These are phyloP conservation scores for Caenorhabditis tropicalis DNA, from an alignment of 1,140 invertebrate species.

Conservation along the genomic window DNA sequence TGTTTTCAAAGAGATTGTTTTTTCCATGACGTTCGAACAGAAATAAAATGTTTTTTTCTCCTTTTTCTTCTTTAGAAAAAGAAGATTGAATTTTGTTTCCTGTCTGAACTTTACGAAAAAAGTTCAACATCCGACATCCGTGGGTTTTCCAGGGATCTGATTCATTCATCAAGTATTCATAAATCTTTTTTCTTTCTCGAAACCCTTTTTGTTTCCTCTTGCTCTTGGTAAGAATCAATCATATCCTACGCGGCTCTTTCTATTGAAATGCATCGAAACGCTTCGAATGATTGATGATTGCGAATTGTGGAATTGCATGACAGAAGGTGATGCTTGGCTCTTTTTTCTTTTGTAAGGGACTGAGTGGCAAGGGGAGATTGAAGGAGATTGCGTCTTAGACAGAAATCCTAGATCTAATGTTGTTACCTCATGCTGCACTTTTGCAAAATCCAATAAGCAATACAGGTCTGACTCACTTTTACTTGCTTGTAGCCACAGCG, in stretches of 20 bases:
- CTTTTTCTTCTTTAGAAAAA: too few species aligned
- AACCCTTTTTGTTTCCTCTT: neutral
- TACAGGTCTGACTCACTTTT: slow-evolving; percentile 48
- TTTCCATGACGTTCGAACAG: too few species aligned
- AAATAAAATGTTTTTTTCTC: too few species aligned
- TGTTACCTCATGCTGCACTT: too few species aligned
- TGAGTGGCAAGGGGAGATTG: too few species aligned
- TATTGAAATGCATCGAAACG: slow-evolving; percentile 40
- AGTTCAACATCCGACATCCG: neutral
- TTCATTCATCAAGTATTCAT: slow-evolving; percentile 8
- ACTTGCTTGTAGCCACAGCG: slow-evolving; percentile 64
- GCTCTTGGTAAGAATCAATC: slow-evolving; percentile 28
- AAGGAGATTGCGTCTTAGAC: too few species aligned
- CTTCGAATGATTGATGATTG: slow-evolving; percentile 39
- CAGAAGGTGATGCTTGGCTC: neutral
- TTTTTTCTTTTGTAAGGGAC: neutral
- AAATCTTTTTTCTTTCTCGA: slow-evolving; percentile 1
- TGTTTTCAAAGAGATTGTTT: too few species aligned
- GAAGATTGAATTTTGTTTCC: neutral
- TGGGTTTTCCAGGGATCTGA: neutral
- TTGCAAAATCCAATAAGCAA: too few species aligned
- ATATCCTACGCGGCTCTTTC: slow-evolving; percentile 20
- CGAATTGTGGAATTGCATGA: slow-evolving; percentile 6
- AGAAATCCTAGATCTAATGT: too few species aligned
- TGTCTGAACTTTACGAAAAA: neutral